phyloP scores from a whole-genome alignment of 2,888 invertebrate genomes.

The Junonia oenone region DNA sequence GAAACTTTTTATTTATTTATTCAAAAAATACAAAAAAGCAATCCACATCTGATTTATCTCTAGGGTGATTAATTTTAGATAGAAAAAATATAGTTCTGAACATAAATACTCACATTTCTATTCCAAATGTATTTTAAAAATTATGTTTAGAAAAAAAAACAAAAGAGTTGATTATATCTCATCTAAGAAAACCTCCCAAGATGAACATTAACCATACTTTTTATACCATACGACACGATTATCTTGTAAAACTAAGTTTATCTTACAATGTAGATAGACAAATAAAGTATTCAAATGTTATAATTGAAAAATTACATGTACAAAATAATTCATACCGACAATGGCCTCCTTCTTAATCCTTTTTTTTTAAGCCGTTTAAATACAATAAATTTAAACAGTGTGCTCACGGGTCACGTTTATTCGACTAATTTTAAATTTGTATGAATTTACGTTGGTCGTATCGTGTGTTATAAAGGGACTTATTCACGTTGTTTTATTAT shows the following conservation, averaged over 20 bases:
- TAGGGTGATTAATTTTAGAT: neutral
- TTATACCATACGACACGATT: constrained; percentile 4
- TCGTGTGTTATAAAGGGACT: constrained; percentile 5
- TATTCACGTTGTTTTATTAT: constrained; percentile 9
- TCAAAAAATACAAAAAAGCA: no score
- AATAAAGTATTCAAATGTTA: no score
- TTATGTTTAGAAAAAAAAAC: neutral
- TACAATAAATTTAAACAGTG: no score
- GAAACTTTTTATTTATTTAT: no score
- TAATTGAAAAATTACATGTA: no score
- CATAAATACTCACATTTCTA: neutral
- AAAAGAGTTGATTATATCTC: constrained; percentile 3
- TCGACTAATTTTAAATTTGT: no score
- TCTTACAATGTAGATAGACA: no score
- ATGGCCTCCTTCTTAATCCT: no score
- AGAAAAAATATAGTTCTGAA: neutral
- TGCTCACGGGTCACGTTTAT: no score
- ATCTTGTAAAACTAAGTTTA: neutral
- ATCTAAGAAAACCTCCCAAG: constrained; percentile 16
- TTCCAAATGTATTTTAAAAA: neutral
- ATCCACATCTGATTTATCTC: no score
- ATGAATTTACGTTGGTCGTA: constrained; percentile 1
- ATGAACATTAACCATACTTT: neutral
- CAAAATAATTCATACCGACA: no score
- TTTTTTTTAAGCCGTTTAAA: no score